Evolutionary conservation across 2,888 invertebrate genomes (phyloP).

Genomic region (Lamellibrachia satsuma): DNA sequence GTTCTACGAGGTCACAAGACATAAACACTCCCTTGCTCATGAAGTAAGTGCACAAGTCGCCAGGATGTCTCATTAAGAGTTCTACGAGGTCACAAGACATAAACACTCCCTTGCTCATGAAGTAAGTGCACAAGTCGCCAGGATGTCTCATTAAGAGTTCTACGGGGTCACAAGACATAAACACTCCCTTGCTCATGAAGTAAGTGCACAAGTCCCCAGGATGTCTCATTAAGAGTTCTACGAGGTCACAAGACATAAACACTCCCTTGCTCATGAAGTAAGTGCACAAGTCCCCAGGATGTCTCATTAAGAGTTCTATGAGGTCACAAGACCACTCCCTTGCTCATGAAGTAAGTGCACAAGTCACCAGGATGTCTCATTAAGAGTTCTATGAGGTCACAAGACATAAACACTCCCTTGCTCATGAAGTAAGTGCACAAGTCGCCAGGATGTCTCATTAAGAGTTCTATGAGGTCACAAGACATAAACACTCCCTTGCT

Average conservation of each 20-base stretch:
- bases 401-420: neutral
- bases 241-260: neutral
- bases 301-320: neutral
- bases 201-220: conserved; percentile 6
- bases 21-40: neutral
- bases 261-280: neutral
- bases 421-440: conserved; percentile 6
- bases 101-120: neutral
- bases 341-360: neutral
- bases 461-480: neutral
- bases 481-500: neutral
- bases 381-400: neutral
- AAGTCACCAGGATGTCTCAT: neutral
- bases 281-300: conserved; percentile 6
- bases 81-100: neutral
- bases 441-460: conserved; percentile 1
- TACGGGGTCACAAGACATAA: neutral
- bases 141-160: neutral
- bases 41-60: too few relatives aligned
- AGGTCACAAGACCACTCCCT: neutral
- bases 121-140: too few relatives aligned
- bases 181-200: neutral
- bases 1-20: neutral
- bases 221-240: neutral
- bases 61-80: neutral